Base-by-base conservation (phyloP, 2,113 vertebrate genomes). In the Macquaria australasica region DNA sequence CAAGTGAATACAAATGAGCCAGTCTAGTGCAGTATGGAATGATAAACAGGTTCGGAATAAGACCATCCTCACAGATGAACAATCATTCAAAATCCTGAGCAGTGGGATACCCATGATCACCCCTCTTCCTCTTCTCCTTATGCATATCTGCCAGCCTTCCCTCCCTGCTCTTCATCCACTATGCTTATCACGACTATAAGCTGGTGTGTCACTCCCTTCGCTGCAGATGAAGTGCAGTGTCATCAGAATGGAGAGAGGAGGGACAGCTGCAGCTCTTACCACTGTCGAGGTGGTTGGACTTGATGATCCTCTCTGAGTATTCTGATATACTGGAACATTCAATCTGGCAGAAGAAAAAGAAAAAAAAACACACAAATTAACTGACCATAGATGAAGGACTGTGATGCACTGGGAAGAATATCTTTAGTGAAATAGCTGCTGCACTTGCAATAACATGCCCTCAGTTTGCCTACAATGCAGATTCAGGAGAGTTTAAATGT, bases 281-380 rank as follows among this genome's bases (percentile, higher is more conserved):
- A 73, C 96, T 98, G 93, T 99, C 97, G 94, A 99, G 93, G 86
- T 99, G 97, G 95, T 99, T 99, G 90, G 98, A 97, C 94, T 98
- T 99, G 96, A 99, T 97, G 92, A 99, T 99, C 96, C 97, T 98
- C 95, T 99, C 98, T 1, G 98, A 99, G 91, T 99, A 98, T 89
- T 99, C 98, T 20, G 98, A 98, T 95, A 99, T 99, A 88, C 98
- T 99, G 95, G 98, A 99, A 68, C 98, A 99, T 95, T 99, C 98
- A 50, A 99, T 99, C 98, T 99, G 93, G 67, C 81, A 72, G 81
- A 71, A 59, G 56, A 45, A 58, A 59, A 50, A 64, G 43, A 48
- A 5, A 28, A 48, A 51, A 23, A 73, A n/a, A n/a, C n/a, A n/a
- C n/a, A 76, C 69, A 62, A 70, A 77, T 63, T 68, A 76, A 56